Evolutionary conservation across 2,113 vertebrate species (phyloP).

Genomic region (human): GRCh38 chr1:116098001-116098500

Average conservation of each 20-base stretch:
- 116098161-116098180: neutral
- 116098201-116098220: neutral
- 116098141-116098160: neutral
- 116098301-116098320: neutral
- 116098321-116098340: neutral
- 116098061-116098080: neutral
- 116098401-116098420: neutral
- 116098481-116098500: neutral
- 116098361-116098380: neutral
- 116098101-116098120: neutral
- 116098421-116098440: neutral
- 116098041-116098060: neutral
- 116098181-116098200: neutral
- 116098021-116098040: neutral
- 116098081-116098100: neutral
- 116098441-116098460: constrained; percentile 33
- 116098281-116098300: neutral
- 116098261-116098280: neutral
- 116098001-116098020: neutral
- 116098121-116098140: neutral
- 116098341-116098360: neutral
- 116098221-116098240: neutral
- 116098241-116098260: neutral
- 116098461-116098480: neutral
- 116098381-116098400: neutral